phyloP scores from a whole-genome alignment of 2,797 vertebrate genomes.

The Myiotriccus ornatus region DNA sequence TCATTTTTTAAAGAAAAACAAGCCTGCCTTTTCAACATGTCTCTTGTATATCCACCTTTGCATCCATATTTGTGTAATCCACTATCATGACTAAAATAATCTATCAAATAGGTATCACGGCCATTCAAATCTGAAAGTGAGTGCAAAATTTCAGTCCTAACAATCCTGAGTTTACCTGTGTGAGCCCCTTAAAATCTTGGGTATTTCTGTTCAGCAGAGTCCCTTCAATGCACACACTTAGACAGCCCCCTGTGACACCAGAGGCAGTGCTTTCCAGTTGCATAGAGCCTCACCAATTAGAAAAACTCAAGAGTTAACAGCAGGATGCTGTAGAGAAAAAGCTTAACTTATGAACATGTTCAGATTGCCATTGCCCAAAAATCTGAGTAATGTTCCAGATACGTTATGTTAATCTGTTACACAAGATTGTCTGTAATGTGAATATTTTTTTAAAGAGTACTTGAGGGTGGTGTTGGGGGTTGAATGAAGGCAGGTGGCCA shows the following conservation, averaged over 20 bases:
- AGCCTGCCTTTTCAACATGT: neutral
- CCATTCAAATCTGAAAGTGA: neutral
- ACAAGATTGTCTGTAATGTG: slow-evolving; percentile 24
- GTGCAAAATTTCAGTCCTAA: neutral
- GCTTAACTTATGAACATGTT: slow-evolving; percentile 15
- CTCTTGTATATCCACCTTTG: neutral
- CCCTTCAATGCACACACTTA: neutral
- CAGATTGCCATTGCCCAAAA: slow-evolving; percentile 36
- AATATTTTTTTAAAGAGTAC: slow-evolving; percentile 35
- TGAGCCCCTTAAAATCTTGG: neutral
- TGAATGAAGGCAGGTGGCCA: slow-evolving; percentile 39
- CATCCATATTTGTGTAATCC: neutral
- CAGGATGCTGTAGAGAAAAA: neutral
- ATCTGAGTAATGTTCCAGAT: slow-evolving; percentile 48
- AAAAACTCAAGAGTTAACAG: slow-evolving; percentile 21
- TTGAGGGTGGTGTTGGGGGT: neutral
- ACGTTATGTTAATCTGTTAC: slow-evolving; percentile 50
- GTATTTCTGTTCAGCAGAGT: neutral
- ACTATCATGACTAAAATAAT: neutral
- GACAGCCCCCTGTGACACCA: neutral
- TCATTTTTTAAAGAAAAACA: neutral
- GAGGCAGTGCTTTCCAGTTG: neutral
- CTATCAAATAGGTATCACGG: neutral
- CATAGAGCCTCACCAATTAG: fast-evolving
- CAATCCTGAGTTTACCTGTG: neutral